A percentile compares a stretch with the other conserved stretches of the same genome.
Evolutionary conservation across 2,113 vertebrate species (phyloP).

Genomic region (Cryptomyrus ogoouensis): DNA sequence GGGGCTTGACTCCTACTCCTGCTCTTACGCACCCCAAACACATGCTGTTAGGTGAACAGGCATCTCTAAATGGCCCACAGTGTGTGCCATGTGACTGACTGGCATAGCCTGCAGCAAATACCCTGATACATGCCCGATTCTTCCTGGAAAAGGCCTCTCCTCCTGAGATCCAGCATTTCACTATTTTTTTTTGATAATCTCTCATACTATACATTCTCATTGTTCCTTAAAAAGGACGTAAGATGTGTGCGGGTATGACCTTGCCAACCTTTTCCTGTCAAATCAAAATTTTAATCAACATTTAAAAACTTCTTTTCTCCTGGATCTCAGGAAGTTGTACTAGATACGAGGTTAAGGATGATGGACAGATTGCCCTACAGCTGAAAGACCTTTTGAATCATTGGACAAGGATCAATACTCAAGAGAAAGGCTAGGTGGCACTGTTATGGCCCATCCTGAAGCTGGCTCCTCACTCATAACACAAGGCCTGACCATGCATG

Average conservation of each 20-base stretch:
- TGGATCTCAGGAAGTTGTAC: not conserved
- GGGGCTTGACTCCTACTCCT: not conserved
- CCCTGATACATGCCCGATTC: not conserved
- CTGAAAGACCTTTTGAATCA: not conserved
- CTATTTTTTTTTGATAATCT: not conserved
- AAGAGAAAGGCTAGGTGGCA: not conserved
- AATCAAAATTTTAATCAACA: not conserved
- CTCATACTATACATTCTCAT: not conserved
- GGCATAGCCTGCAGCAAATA: not conserved
- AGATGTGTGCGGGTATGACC: not conserved
- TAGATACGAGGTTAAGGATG: not conserved
- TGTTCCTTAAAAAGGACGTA: not conserved
- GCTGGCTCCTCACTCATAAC: too few species aligned
- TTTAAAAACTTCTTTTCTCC: not conserved
- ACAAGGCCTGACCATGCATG: not conserved
- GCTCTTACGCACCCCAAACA: not conserved
- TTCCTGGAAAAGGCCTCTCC: not conserved
- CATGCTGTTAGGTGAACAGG: not conserved
- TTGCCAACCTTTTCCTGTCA: not conserved
- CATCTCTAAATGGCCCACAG: not conserved
- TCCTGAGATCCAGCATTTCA: not conserved
- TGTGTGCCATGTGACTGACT: not conserved
- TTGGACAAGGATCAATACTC: not conserved
- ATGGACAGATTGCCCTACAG: not conserved
- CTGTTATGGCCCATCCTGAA: not conserved